Conservation (phyloP, 23 tunicate genomes). For the Styela clava region DNA sequence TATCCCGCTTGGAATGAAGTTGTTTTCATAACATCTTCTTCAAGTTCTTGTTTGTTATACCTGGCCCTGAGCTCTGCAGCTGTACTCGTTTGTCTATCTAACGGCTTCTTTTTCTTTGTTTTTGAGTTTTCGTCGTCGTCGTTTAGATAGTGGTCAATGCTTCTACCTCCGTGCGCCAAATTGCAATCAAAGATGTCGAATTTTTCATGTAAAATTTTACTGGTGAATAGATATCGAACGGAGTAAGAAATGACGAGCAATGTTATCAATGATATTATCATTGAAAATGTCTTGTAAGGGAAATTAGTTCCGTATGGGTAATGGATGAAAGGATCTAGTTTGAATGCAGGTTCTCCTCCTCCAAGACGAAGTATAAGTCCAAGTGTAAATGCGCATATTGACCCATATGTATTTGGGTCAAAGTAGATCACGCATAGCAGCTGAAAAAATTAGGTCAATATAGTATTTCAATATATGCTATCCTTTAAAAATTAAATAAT, state of each 20-base stretch:
- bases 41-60: constrained; percentile 14
- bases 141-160: constrained; percentile 27
- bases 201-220: constrained; percentile 19
- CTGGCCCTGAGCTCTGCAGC: constrained; percentile 24
- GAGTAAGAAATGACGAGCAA: constrained; percentile 29
- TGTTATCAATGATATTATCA: constrained; percentile 36
- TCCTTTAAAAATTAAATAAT: too few relatives aligned
- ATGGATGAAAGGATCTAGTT: constrained; percentile 46
- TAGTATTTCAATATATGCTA: too few relatives aligned
- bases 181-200: constrained; percentile 41
- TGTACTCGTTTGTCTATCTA: constrained; percentile 10
- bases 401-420: constrained; percentile 83
- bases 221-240: constrained; percentile 17
- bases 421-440: constrained; percentile 47
- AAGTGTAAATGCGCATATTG: constrained; percentile 40
- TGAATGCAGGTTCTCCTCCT: constrained; percentile 67
- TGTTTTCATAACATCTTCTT: neutral
- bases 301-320: constrained; percentile 40
- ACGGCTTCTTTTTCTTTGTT: too few relatives aligned
- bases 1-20: constrained; percentile 16
- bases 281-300: constrained; percentile 52
- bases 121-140: neutral
- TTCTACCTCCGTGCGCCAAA: constrained; percentile 45
- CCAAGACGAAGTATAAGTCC: constrained; percentile 62
- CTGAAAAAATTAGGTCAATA: too few relatives aligned